These are phyloP conservation scores for Drosophila tani DNA, from an alignment of 1,140 invertebrate species.

Conservation along the genomic window DNA sequence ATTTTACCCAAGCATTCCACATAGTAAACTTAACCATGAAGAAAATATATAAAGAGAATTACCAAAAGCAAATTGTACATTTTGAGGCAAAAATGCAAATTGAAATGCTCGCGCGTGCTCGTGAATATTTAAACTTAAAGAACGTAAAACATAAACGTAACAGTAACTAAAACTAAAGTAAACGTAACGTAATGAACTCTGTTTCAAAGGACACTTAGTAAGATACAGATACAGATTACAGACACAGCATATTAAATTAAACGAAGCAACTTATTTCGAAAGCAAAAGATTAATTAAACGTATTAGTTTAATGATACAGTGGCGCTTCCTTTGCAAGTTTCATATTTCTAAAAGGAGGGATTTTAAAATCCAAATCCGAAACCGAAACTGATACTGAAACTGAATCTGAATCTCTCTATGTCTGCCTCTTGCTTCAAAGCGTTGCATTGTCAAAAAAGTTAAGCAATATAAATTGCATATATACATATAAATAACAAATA, in stretches of 20 bases:
- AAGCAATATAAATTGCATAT: slow-evolving; percentile 76
- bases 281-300: slow-evolving; percentile 5
- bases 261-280: slow-evolving; percentile 28
- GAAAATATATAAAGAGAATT: slow-evolving; percentile 34
- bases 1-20: slow-evolving; percentile 75
- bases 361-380: neutral
- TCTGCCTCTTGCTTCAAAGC: slow-evolving; percentile 73
- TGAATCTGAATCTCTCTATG: slow-evolving; percentile 58
- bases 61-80: slow-evolving; percentile 64
- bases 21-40: slow-evolving; percentile 57
- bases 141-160: slow-evolving; percentile 25
- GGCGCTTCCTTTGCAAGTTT: slow-evolving; percentile 80
- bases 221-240: slow-evolving; percentile 51
- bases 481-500: slow-evolving; percentile 59
- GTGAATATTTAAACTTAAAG: slow-evolving; percentile 77
- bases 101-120: slow-evolving; percentile 79
- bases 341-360: slow-evolving; percentile 64
- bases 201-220: slow-evolving; percentile 68
- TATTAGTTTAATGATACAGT: slow-evolving; percentile 70
- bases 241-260: slow-evolving; percentile 50
- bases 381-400: slow-evolving; percentile 15
- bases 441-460: slow-evolving; percentile 78
- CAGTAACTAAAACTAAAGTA: slow-evolving; percentile 47
- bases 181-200: slow-evolving; percentile 54
- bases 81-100: slow-evolving; percentile 56